Percentiles rank a stretch among this genome's conserved stretches.
Conservation (phyloP, 1,140 invertebrate species). For the Triops cancriformis region DNA sequence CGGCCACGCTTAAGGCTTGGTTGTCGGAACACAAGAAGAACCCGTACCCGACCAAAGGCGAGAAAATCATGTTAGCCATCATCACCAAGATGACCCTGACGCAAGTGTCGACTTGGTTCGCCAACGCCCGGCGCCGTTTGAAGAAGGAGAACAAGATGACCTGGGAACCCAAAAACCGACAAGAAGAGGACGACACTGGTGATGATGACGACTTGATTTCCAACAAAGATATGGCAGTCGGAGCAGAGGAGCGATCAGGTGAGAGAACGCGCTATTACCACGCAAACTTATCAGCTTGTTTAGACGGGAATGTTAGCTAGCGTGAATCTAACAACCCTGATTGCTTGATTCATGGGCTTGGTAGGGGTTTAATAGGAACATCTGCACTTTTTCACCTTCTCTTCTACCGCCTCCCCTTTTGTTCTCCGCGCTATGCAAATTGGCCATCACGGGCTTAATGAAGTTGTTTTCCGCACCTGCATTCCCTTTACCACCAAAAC, state of each 20-base stretch:
- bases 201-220: conserved; percentile 45
- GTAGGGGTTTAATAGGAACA: background rate
- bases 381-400: background rate
- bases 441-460: background rate
- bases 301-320: no score
- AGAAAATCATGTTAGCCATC: conserved; percentile 98
- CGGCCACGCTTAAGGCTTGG: conserved; percentile 91
- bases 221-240: conserved; percentile 56
- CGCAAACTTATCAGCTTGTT: no score
- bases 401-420: background rate
- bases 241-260: conserved; percentile 43
- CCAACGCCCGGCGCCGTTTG: conserved; percentile 51
- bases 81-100: conserved; percentile 97
- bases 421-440: background rate
- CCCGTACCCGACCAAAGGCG: conserved; percentile 96
- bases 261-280: conserved; percentile 25
- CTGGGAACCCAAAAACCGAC: conserved; percentile 49
- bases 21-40: conserved; percentile 85
- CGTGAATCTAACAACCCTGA: background rate
- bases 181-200: conserved; percentile 42
- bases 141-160: conserved; percentile 67
- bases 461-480: background rate
- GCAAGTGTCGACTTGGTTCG: conserved; percentile 61
- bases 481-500: no score
- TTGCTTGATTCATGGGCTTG: background rate